phyloP scores from a whole-genome alignment of 2,888 invertebrate genomes.

The Spialia ferax region DNA sequence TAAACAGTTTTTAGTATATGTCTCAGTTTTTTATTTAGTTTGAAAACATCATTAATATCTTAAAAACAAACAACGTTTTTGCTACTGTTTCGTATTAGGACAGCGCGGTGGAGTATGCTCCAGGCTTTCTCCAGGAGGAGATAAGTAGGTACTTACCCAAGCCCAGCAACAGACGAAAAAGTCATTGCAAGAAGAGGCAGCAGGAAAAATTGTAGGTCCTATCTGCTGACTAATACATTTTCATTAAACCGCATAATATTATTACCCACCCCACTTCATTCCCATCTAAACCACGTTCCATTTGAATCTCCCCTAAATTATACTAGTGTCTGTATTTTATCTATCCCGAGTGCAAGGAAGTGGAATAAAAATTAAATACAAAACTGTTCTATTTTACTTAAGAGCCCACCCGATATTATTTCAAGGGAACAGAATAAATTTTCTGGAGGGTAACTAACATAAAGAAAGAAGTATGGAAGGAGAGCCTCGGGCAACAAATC shows the following conservation, averaged over 20 bases:
- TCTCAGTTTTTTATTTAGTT: too few relatives aligned
- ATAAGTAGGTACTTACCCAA: too few relatives aligned
- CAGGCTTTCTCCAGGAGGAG: too few relatives aligned
- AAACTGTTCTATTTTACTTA: constrained; percentile 44
- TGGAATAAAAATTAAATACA: constrained; percentile 53
- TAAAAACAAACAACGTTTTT: too few relatives aligned
- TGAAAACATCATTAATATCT: too few relatives aligned
- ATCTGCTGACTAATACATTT: not conserved
- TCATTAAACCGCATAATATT: constrained; percentile 2
- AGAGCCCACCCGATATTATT: constrained; percentile 55
- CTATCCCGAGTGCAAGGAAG: constrained; percentile 19
- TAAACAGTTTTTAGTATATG: too few relatives aligned
- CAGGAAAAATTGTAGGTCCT: not conserved
- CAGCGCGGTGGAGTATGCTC: too few relatives aligned
- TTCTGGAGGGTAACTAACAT: constrained; percentile 64
- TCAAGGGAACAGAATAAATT: constrained; percentile 63
- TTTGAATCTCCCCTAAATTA: constrained; percentile 7
- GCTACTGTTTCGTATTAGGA: too few relatives aligned
- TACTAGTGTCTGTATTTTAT: constrained; percentile 11
- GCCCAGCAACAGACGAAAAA: too few relatives aligned
- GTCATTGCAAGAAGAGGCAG: not conserved
- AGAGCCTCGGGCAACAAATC: constrained; percentile 70
- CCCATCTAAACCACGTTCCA: not conserved
- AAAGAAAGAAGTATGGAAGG: constrained; percentile 63
- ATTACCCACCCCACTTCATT: not conserved